Conservation (phyloP, 30 jellyfish, hydroid and myxozoan genomes). For the Aurelia aurita complex sp. Pacific region DNA sequence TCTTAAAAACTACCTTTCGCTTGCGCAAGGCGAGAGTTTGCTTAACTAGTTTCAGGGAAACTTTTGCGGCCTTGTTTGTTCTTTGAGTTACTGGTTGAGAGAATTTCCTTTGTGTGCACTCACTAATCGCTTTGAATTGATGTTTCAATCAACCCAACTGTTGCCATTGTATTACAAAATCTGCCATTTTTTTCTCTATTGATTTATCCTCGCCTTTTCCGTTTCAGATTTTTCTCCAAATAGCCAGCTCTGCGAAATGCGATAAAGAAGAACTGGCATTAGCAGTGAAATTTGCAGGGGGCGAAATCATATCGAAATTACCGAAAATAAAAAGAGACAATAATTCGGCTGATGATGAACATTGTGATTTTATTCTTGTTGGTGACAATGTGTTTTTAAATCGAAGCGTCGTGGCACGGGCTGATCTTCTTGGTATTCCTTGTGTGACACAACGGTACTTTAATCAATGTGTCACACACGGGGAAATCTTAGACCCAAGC, state of each 20-base stretch:
- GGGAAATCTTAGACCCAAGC: conserved; percentile 15
- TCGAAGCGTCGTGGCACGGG: background rate
- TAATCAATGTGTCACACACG: conserved; percentile 23
- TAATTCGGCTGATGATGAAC: background rate
- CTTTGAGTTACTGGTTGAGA: too few relatives aligned
- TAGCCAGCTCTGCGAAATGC: background rate
- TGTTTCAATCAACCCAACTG: too few relatives aligned
- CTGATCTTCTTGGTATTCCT: background rate
- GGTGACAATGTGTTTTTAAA: conserved; percentile 8
- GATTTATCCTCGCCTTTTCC: background rate
- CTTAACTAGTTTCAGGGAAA: too few relatives aligned
- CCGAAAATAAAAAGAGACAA: background rate
- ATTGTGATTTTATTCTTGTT: conserved; percentile 7
- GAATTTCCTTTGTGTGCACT: too few relatives aligned
- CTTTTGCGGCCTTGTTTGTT: too few relatives aligned
- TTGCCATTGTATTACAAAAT: too few relatives aligned
- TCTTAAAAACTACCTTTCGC: too few relatives aligned
- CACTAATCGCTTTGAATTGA: too few relatives aligned
- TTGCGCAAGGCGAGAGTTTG: too few relatives aligned
- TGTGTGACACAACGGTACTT: conserved; percentile 34
- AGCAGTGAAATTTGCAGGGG: conserved; percentile 45
- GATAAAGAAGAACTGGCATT: conserved; percentile 16
- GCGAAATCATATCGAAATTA: conserved; percentile 5
- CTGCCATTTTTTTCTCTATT: too few relatives aligned
- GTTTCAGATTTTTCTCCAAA: conserved; percentile 23